These are phyloP conservation scores for Clistopyga incitator DNA, from an alignment of 2,888 invertebrate genomes.

Conservation along the genomic window DNA sequence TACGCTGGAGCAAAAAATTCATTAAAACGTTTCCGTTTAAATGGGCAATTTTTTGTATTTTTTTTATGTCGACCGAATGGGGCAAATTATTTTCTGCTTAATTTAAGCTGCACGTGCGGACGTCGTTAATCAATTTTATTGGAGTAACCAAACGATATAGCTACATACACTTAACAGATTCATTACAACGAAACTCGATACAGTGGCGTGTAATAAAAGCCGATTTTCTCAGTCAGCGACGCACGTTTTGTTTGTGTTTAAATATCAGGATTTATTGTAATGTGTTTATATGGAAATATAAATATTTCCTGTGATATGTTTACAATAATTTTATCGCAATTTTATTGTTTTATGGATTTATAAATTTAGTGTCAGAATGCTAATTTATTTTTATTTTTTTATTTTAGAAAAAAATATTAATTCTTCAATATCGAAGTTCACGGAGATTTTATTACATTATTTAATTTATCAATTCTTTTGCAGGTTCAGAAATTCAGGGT, in stretches of 20 bases:
- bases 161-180: neutral
- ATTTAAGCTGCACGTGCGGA: neutral
- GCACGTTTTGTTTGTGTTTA: too few species aligned
- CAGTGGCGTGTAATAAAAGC: neutral
- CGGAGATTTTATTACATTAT: neutral
- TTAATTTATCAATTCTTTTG: neutral
- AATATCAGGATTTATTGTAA: too few species aligned
- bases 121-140: conserved; percentile 16
- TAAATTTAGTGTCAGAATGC: too few species aligned
- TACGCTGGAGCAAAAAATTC: neutral
- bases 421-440: too few species aligned
- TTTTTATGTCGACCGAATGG: neutral
- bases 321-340: too few species aligned
- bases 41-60: neutral
- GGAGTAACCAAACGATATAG: neutral
- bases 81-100: neutral
- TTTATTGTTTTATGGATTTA: too few species aligned
- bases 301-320: neutral
- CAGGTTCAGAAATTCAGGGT: neutral
- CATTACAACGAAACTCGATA: conserved; percentile 12
- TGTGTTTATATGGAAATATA: too few species aligned
- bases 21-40: neutral
- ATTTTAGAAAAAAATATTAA: too few species aligned
- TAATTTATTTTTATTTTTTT: too few species aligned
- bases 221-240: neutral